Evolutionary conservation across 1,140 invertebrate genomes (phyloP).

Genomic region (Globodera rostochiensis): DNA sequence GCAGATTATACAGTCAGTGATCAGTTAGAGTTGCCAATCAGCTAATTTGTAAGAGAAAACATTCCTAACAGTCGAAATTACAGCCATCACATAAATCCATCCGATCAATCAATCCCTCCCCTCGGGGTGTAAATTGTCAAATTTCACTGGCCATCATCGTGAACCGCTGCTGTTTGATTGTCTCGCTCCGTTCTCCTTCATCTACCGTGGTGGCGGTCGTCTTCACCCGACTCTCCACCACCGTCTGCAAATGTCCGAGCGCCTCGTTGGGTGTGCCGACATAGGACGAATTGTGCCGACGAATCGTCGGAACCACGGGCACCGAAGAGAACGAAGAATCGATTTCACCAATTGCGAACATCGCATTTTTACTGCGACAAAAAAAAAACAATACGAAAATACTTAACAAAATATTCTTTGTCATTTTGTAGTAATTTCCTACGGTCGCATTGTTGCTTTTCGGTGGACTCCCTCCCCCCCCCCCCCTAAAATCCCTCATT

Average conservation of each 20-base stretch:
- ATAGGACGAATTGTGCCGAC: conserved; percentile 25
- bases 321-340: neutral
- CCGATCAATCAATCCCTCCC: neutral
- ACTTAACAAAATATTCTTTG: neutral
- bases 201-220: too few species aligned
- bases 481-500: too few species aligned
- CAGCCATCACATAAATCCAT: too few species aligned
- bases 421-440: too few species aligned
- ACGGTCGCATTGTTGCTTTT: too few species aligned
- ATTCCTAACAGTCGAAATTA: too few species aligned
- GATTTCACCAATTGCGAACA: conserved; percentile 23
- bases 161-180: neutral
- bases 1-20: too few species aligned
- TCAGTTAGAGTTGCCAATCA: too few species aligned
- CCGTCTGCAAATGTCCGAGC: neutral
- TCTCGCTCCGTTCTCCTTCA: neutral
- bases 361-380: neutral
- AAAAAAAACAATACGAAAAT: neutral
- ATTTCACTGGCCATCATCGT: neutral
- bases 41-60: too few species aligned
- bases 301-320: conserved; percentile 10
- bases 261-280: neutral
- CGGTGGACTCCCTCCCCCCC: too few species aligned
- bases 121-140: neutral
- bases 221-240: too few species aligned